These are phyloP conservation scores for Neodiprion fabricii DNA, from an alignment of 1,140 invertebrate species.

Conservation along the genomic window DNA sequence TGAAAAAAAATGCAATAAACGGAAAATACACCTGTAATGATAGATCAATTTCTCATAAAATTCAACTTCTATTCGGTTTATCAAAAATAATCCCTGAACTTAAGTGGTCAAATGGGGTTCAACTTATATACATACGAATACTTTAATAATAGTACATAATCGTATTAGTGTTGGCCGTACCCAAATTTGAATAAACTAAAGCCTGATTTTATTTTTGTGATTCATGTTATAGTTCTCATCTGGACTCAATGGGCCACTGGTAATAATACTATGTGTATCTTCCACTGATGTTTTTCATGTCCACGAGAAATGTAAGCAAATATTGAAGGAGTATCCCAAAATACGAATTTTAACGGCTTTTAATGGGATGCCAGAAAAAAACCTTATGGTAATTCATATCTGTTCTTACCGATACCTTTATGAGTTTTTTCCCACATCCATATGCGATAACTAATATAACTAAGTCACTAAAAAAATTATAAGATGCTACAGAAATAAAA, in stretches of 20 bases:
- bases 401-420: slow-evolving; percentile 4
- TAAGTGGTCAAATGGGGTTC: too few relatives aligned
- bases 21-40: too few relatives aligned
- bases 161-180: too few relatives aligned
- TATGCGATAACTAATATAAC: not conserved
- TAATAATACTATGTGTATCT: slow-evolving; percentile 50
- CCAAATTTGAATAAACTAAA: too few relatives aligned
- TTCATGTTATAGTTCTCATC: slow-evolving; percentile 24
- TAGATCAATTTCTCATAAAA: too few relatives aligned
- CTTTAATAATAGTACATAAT: too few relatives aligned
- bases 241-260: slow-evolving; percentile 35
- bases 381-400: slow-evolving; percentile 38
- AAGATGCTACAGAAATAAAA: slow-evolving; percentile 19
- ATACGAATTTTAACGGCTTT: slow-evolving; percentile 43
- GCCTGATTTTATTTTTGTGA: not conserved
- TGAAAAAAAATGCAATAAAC: too few relatives aligned
- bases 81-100: too few relatives aligned
- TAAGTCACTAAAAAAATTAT: not conserved
- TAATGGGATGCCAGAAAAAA: slow-evolving; percentile 45
- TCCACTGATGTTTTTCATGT: slow-evolving; percentile 42
- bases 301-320: slow-evolving; percentile 31
- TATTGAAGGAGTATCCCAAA: slow-evolving; percentile 31
- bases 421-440: not conserved
- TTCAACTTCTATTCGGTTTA: too few relatives aligned
- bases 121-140: too few relatives aligned